phyloP scores from a whole-genome alignment of 2,113 vertebrate genomes.

The Nothobranchius furzeri region DNA sequence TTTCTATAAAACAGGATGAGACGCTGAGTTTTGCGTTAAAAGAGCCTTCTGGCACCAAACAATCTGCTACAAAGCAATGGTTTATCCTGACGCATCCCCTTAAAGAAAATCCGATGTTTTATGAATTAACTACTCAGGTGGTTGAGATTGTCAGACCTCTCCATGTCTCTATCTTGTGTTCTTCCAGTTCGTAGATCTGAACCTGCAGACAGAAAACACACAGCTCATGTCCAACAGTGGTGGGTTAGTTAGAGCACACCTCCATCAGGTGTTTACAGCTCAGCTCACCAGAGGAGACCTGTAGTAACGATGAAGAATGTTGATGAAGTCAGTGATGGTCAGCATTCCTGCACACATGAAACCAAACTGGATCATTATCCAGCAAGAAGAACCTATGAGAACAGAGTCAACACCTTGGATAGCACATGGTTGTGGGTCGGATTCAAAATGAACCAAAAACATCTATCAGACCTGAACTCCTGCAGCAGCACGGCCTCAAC shows the following conservation, averaged over 20 bases:
- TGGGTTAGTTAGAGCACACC: too few relatives aligned
- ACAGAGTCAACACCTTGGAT: neutral
- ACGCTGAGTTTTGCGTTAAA: neutral
- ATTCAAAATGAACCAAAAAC: too few relatives aligned
- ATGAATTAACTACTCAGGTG: neutral
- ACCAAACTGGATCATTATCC: neutral
- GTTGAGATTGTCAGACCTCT: constrained; percentile 78
- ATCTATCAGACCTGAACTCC: too few relatives aligned
- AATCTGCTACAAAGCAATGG: neutral
- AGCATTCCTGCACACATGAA: constrained; percentile 86
- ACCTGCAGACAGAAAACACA: constrained; percentile 78
- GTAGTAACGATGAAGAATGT: constrained; percentile 96
- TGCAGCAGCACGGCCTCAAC: too few relatives aligned
- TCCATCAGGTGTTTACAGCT: too few relatives aligned
- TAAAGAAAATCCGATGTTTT: neutral
- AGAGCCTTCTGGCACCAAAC: neutral
- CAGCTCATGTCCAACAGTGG: neutral
- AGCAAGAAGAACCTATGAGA: neutral
- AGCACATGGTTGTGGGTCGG: neutral
- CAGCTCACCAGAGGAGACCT: constrained; percentile 92
- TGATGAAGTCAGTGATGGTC: constrained; percentile 98
- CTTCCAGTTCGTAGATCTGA: constrained; percentile 95
- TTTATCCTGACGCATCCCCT: neutral
- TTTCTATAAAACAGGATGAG: too few relatives aligned
- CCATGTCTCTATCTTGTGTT: constrained; percentile 98